Conservation (phyloP, 2,113 vertebrate species). For the Psilopsiagon aurifrons region DNA sequence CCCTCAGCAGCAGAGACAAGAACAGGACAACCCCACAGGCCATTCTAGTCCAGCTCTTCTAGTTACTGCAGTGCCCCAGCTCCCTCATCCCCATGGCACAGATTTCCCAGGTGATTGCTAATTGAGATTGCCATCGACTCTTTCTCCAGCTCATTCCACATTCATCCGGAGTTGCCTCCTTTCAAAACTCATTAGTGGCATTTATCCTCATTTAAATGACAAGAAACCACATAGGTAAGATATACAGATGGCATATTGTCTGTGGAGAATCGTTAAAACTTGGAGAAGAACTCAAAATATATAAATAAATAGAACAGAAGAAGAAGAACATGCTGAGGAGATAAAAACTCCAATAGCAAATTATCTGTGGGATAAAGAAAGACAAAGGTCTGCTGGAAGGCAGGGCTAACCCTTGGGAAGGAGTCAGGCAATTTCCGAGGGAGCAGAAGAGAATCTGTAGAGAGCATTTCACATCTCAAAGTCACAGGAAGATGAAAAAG, state of each 20-base stretch:
- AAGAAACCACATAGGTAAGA: constrained; percentile 43
- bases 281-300: background rate
- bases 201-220: constrained; percentile 64
- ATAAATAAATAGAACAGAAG: background rate
- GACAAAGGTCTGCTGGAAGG: background rate
- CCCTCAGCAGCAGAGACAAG: background rate
- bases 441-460: background rate
- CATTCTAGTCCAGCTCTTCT: fast-evolving
- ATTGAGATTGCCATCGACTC: constrained; percentile 23
- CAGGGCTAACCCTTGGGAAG: background rate
- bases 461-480: background rate
- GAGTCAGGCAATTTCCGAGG: background rate
- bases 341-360: background rate
- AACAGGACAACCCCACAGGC: fast-evolving
- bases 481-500: background rate
- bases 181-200: constrained; percentile 63
- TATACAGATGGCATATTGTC: constrained; percentile 53
- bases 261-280: constrained; percentile 36
- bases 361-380: background rate
- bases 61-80: background rate
- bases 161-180: background rate
- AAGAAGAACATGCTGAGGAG: background rate
- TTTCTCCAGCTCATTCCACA: constrained; percentile 46
- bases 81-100: fast-evolving
- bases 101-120: fast-evolving